Evolutionary conservation across 2,888 invertebrate species (phyloP).

Genomic region (Lacanobia oleracea): DNA sequence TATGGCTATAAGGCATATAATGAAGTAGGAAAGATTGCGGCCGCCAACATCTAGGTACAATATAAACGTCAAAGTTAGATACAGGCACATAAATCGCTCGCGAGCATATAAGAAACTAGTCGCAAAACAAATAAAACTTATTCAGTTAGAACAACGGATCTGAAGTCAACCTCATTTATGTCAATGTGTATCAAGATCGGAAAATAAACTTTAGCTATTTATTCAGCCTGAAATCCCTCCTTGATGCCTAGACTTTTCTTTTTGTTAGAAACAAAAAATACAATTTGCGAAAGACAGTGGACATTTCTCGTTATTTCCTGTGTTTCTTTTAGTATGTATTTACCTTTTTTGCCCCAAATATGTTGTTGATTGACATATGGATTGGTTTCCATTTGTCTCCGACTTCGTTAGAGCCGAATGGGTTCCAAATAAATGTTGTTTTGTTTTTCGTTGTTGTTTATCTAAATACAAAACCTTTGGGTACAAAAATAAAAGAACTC

Average conservation of each 20-base stretch:
- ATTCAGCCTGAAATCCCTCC: neutral
- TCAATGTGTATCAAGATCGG: constrained; percentile 23
- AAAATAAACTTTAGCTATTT: constrained; percentile 29
- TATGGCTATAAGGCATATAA: too few species aligned
- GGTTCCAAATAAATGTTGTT: constrained; percentile 30
- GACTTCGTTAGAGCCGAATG: constrained; percentile 37
- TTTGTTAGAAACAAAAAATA: constrained; percentile 19
- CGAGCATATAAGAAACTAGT: neutral
- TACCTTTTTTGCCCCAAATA: constrained; percentile 23
- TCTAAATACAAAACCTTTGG: constrained; percentile 21
- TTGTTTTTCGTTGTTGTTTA: constrained; percentile 28
- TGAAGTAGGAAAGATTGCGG: too few species aligned
- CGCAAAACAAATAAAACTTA: constrained; percentile 19
- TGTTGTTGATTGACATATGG: constrained; percentile 47
- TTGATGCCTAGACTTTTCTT: constrained; percentile 15
- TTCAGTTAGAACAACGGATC: constrained; percentile 5
- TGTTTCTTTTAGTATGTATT: constrained; percentile 8
- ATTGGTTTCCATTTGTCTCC: constrained; percentile 38
- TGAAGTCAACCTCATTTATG: constrained; percentile 15
- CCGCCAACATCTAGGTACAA: neutral
- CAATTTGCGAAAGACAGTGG: constrained; percentile 24
- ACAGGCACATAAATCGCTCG: neutral
- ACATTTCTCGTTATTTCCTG: constrained; percentile 26
- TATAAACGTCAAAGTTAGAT: neutral
- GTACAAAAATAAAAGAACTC: neutral